Percentiles rank a stretch among this genome's conserved stretches.
These are phyloP conservation scores for Tapirus terrestris DNA, from an alignment of 2,113 vertebrate species.

Conservation along the genomic window DNA sequence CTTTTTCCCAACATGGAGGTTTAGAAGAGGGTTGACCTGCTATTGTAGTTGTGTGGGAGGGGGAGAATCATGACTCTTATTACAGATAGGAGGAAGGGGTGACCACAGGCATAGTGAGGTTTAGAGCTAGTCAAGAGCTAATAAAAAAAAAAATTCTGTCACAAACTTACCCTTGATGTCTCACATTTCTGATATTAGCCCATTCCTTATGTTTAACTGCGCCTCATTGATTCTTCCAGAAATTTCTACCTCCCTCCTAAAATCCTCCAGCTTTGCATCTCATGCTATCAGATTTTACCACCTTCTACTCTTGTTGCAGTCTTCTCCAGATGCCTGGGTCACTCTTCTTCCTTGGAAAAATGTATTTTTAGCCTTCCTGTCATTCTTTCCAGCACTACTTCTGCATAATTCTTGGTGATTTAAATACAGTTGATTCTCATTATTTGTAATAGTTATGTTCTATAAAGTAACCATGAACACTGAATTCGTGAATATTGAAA, in stretches of 20 bases:
- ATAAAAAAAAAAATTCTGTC: background rate
- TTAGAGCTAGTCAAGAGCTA: background rate
- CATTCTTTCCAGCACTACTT: background rate
- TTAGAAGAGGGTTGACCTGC: background rate
- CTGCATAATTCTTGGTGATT: slow-evolving; percentile 7
- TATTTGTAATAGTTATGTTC: background rate
- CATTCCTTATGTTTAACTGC: slow-evolving; percentile 12
- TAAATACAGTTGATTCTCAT: background rate
- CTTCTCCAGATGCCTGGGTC: background rate
- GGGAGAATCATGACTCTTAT: background rate
- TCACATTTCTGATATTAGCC: slow-evolving; percentile 6
- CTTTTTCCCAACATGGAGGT: background rate
- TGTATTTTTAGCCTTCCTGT: background rate
- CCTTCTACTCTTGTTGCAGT: background rate
- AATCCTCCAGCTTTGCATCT: background rate
- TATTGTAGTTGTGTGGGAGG: background rate
- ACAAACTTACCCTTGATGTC: background rate
- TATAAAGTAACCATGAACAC: background rate
- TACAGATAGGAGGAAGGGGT: background rate
- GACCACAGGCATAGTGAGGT: background rate
- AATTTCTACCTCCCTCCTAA: background rate
- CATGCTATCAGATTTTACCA: background rate
- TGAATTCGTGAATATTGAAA: background rate
- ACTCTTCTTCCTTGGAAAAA: slow-evolving; percentile 4
- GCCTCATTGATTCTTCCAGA: background rate